Evolutionary conservation across 2,888 invertebrate genomes (phyloP), one percentile per base, ranked within the genome.

Genomic region (Cristatella mucedo): DNA sequence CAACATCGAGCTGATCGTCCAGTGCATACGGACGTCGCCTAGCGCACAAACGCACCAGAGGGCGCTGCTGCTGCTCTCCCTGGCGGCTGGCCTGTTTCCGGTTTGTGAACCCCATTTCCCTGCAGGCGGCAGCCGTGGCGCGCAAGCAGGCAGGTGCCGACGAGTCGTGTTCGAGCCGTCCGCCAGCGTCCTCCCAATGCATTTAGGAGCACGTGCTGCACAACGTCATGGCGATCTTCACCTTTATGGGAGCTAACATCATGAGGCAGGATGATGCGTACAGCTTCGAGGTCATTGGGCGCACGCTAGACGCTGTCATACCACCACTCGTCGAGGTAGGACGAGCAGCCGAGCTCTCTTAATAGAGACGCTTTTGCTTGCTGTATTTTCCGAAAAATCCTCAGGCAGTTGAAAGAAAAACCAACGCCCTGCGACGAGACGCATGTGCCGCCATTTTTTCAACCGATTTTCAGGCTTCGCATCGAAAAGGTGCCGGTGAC

Each of bases 21-120:
- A 84, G 51, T 87, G 86, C 53, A 79, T 95, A 39, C 73, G 91
- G 48, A 78, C 78, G 2, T 85, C 89, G 0, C 79, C 80, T 55
- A 89, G 89, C 66, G 89, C 89, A 1, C 89, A 91, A 66, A 89
- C 91, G 0, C 91, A 95, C 57, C 82, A 91, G 53, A 85, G 89
- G 54, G 86, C 91, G 0, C 68, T 95, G 40, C 71, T 86, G 21
- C 71, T 93, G 1, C 70, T 95, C 2, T 76, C 82, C 0, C 74
- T 80, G 42, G 77, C 80, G 11, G 83, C 86, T 0, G 72, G 73
- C 21, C 72, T 83, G 55, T 72, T 81, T 42, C 86, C 86, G 0
- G 72, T 72, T 54, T 52, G 65, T 57, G n/a, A n/a, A n/a, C n/a
- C n/a, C n/a, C n/a, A n/a, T n/a, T n/a, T n/a, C n/a, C n/a, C n/a